These are phyloP conservation scores for Athene noctua DNA, from an alignment of 2,113 vertebrate genomes.

Conservation along the genomic window DNA sequence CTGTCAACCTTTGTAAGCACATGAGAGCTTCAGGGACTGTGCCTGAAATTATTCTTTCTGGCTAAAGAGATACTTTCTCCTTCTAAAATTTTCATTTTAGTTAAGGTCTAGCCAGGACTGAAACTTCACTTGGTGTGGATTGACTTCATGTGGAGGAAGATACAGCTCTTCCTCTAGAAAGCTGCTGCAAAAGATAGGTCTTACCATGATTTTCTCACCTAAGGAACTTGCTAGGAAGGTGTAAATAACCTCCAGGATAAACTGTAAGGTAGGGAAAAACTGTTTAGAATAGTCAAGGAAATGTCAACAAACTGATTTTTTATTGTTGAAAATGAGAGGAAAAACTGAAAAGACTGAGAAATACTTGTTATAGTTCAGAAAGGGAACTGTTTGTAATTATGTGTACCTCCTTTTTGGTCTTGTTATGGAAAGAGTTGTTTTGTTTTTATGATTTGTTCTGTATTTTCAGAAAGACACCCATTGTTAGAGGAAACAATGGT, in stretches of 20 bases:
- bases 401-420: neutral
- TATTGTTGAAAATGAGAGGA: neutral
- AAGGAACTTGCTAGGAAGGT: neutral
- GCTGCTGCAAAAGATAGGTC: neutral
- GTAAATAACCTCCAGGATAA: neutral
- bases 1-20: neutral
- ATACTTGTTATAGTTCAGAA: neutral
- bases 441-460: neutral
- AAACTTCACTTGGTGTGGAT: neutral
- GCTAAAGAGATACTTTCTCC: neutral
- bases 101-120: neutral
- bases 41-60: neutral
- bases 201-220: neutral
- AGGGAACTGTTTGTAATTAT: neutral
- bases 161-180: neutral
- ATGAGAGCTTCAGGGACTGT: neutral
- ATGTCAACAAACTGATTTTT: neutral
- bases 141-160: neutral
- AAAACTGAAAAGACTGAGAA: neutral
- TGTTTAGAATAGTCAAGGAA: neutral
- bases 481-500: neutral
- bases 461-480: neutral
- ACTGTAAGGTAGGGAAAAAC: neutral
- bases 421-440: neutral
- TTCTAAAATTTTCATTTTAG: neutral